Evolutionary conservation across 2,888 invertebrate genomes (phyloP).

Genomic region (Acanthoscelides obtectus): DNA sequence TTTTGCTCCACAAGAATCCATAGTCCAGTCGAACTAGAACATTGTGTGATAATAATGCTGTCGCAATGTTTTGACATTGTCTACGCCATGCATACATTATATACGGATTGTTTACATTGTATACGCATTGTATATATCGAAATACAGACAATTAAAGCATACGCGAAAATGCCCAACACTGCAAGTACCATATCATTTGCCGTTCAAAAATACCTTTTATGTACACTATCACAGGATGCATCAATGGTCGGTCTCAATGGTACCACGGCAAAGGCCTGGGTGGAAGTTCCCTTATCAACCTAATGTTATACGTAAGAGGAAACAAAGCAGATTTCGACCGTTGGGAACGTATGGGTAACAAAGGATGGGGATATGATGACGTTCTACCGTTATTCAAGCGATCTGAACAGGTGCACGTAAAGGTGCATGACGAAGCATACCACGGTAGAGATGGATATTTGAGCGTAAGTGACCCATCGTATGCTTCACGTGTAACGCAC

Average conservation of each 20-base stretch:
- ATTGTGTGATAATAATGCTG: no score
- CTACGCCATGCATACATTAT: no score
- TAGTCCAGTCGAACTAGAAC: no score
- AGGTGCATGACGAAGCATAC: constrained; percentile 33
- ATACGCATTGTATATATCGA: no score
- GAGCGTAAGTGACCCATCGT: constrained; percentile 36
- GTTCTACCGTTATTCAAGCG: constrained; percentile 47
- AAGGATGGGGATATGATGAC: constrained; percentile 52
- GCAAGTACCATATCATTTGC: no score
- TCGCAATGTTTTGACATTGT: no score
- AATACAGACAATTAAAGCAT: no score
- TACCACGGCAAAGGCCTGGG: constrained; percentile 54
- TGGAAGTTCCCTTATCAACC: constrained; percentile 46
- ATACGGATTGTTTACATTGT: no score
- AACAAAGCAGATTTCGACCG: constrained; percentile 66
- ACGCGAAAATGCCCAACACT: no score
- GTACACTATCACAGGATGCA: constrained; percentile 35
- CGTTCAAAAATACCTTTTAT: no score
- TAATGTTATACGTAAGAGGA: constrained; percentile 58
- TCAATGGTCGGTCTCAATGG: constrained; percentile 45
- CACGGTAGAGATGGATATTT: constrained; percentile 45
- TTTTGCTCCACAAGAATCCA: no score
- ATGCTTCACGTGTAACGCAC: constrained; percentile 47
- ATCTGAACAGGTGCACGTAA: constrained; percentile 40
- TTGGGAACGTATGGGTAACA: constrained; percentile 55